Base-by-base conservation (phyloP, 2,113 vertebrate species). In the Nettapus auritus region DNA sequence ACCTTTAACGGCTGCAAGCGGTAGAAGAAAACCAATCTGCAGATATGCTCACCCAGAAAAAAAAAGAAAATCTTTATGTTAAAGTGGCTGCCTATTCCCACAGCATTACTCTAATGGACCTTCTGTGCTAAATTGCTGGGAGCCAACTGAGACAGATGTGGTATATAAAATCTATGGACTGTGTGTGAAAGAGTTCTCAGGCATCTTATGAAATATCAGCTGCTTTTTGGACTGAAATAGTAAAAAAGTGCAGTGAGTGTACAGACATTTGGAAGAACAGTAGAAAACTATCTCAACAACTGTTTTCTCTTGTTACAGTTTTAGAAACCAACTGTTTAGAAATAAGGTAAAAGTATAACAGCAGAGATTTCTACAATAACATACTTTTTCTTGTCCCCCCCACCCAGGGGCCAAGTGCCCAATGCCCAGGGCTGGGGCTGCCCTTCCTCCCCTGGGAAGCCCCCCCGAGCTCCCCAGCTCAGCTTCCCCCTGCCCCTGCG, bases 381-480 rank as follows among this genome's bases (percentile, higher is more conserved):
- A 48, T 46, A 40, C 25, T 57, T 77, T 63, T 26, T 15, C 31
- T 63, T 18, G 42, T n/a, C n/a, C 6, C 11, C 17, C 18, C 3
- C 5, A 21, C 4, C 40, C 36, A 22, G 20, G 3, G 29, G 21
- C 9, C 46, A 36, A 22, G 3, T 19, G 21, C 23, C n/a, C 20
- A 14, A 36, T 48, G 25, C 15, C 19, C 15, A 5, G 25, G 8
- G 23, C 19, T 60, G 34, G 22, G 4, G 48, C 75, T 59, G 31
- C 5, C 8, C 2, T 28, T 16, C 60, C 22, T 28, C 36, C 23
- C 36, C 38, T 6, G 11, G 25, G 34, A 28, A 63, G 25, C 34
- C 11, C 11, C 11, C 38, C 40, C 34, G 1, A 0, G 8, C n/a
- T 60, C 55, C 26, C 0, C 1, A 18, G 3, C 13, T 11, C 44